Evolutionary conservation across 2,797 vertebrate species (phyloP).

Genomic region (Thripadectes ignobilis): DNA sequence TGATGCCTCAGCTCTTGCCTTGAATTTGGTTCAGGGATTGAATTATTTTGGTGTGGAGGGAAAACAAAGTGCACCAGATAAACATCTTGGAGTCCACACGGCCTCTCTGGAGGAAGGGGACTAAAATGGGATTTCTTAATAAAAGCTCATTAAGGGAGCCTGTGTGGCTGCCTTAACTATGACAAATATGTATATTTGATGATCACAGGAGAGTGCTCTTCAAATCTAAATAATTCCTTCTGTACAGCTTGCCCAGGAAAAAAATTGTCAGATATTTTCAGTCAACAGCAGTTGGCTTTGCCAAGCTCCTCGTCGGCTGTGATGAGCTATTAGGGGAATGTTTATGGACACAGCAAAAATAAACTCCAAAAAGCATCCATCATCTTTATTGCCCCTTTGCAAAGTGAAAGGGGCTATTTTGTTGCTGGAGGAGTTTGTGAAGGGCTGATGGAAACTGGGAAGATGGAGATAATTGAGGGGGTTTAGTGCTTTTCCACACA

Average conservation of each 20-base stretch:
- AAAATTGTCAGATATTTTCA: neutral
- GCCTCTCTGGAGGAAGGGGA: neutral
- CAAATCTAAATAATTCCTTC: conserved; percentile 6
- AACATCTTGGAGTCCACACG: neutral
- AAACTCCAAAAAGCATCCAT: conserved; percentile 42
- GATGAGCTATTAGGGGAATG: conserved; percentile 17
- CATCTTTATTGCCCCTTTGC: conserved; percentile 30
- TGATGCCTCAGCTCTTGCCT: neutral
- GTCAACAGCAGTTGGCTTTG: conserved; percentile 7
- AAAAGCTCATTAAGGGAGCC: neutral
- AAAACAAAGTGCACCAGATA: neutral
- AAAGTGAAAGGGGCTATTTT: neutral
- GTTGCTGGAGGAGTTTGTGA: neutral
- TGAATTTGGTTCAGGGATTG: neutral
- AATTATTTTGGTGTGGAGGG: neutral
- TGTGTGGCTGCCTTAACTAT: fast-evolving
- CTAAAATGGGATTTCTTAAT: conserved; percentile 12
- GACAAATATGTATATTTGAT: neutral
- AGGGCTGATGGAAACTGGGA: neutral
- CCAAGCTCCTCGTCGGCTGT: conserved; percentile 18
- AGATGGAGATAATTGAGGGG: neutral
- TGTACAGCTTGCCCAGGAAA: neutral
- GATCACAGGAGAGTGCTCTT: conserved; percentile 4
- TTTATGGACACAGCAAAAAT: conserved; percentile 14
- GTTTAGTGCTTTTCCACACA: neutral